phyloP scores from a whole-genome alignment of 92 coral and sea anemone species.

The Bergia puertoricense region DNA sequence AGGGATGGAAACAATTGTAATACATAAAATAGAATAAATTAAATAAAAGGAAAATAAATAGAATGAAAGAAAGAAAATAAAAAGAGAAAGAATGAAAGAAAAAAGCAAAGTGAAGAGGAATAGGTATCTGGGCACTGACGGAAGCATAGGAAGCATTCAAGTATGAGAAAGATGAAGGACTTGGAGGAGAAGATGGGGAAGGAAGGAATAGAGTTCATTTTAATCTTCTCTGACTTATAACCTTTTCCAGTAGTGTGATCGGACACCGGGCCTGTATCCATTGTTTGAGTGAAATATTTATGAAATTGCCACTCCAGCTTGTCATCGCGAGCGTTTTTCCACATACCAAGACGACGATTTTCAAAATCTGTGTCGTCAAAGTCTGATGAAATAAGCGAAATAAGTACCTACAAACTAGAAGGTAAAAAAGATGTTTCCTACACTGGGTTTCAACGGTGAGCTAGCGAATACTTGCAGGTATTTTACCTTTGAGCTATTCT shows the following conservation, averaged over 20 bases:
- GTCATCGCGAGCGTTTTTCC: slow-evolving; percentile 62
- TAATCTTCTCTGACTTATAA: neutral
- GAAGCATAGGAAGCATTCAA: no score
- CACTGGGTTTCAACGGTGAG: neutral
- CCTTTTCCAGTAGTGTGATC: slow-evolving; percentile 82
- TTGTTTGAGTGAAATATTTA: slow-evolving; percentile 56
- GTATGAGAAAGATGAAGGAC: no score
- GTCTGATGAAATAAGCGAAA: slow-evolving; percentile 44
- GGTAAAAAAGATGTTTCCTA: neutral
- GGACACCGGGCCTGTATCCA: slow-evolving; percentile 68
- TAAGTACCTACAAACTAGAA: neutral
- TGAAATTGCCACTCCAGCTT: slow-evolving; percentile 64
- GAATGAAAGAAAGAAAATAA: no score
- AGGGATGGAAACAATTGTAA: no score
- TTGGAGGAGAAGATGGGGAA: neutral
- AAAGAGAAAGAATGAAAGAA: neutral
- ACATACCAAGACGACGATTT: slow-evolving; percentile 67
- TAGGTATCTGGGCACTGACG: no score
- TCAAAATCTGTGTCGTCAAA: slow-evolving; percentile 84
- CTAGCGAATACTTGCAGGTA: neutral
- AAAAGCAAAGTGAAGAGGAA: neutral
- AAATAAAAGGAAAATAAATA: no score
- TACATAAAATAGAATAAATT: no score
- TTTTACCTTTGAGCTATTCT: neutral
- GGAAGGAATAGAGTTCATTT: neutral